Base-by-base conservation (phyloP, 2,888 invertebrate species). In the Nineta flava region DNA sequence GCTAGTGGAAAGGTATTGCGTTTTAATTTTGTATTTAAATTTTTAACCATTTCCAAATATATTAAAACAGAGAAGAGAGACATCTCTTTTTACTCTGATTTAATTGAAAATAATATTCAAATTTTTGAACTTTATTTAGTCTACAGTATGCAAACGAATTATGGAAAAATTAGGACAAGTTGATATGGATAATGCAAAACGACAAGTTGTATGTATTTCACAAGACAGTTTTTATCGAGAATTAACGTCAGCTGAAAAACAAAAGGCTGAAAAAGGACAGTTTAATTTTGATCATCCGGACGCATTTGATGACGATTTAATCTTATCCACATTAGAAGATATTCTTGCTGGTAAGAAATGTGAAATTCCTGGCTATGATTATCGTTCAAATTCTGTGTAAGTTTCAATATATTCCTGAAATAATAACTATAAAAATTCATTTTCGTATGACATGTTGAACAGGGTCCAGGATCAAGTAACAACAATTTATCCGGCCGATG, bases 281-380 rank as follows among this genome's bases (percentile, higher is more conserved):
- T 99, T 88, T 65, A 96, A 99, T 71, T 99, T 99, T 67, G 99
- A 99, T 67, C 99, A 99, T 71, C 99, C 99, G 0, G 93, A 91
- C 67, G 95, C 97, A 0, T 93, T 97, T 65, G 90, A 99, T 65
- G 87, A 91, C 62, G 83, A 85, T 50, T 72, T 92, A 21, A 83
- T 97, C 64, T 73, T 81, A 47, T 75, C 82, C 46, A 86, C 88
- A 0, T 68, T 99, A 43, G 76, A 77, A 56, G 83, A 87, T 58
- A 86, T 99, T 55, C 72, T 90, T 15, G 80, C 79, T 51, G 94
- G 95, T 1, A 81, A 84, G 57, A 84, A 84, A 60, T 93, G 94
- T 34, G 80, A 88, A 60, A 83, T 99, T 53, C 93, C 94, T 1
- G 80, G 84, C 48, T 99, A 99, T 68, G 95, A 97, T 66, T 96